These are phyloP conservation scores for Chamaetylas fuelleborni DNA, from an alignment of 2,113 vertebrate species.

Conservation along the genomic window DNA sequence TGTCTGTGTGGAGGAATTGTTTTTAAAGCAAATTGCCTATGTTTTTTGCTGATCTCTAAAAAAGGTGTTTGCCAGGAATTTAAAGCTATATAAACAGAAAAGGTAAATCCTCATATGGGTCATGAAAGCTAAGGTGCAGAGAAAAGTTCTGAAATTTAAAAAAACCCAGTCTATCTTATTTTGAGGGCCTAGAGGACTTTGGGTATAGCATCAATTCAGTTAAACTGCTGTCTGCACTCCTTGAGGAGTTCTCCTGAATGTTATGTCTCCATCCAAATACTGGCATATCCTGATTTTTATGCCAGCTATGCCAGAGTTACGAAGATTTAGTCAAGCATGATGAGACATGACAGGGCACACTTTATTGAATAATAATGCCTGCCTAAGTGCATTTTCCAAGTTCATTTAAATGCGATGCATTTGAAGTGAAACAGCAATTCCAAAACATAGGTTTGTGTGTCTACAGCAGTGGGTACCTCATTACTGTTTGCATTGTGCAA, in stretches of 20 bases:
- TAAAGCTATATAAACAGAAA: neutral
- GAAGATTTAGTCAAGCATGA: constrained; percentile 54
- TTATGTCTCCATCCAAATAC: constrained; percentile 29
- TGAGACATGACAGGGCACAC: constrained; percentile 38
- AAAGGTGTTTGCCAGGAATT: neutral
- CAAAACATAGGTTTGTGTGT: neutral
- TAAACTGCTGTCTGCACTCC: neutral
- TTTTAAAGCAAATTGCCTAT: neutral
- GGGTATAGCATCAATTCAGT: neutral
- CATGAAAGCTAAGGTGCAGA: neutral
- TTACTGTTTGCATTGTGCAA: neutral
- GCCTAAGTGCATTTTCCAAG: constrained; percentile 45
- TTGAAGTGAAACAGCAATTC: constrained; percentile 21
- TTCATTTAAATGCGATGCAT: constrained; percentile 34
- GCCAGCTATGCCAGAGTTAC: constrained; percentile 34
- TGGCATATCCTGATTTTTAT: constrained; percentile 43
- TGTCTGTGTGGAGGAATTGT: neutral
- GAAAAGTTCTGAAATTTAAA: neutral
- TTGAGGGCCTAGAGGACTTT: neutral
- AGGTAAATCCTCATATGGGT: neutral
- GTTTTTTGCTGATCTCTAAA: neutral
- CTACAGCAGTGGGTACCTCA: neutral
- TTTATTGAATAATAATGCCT: constrained; percentile 45
- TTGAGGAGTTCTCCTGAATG: neutral
- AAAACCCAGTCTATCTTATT: neutral